These are phyloP conservation scores for Drosophila diplacantha DNA, from an alignment of 2,888 invertebrate genomes.

Conservation along the genomic window DNA sequence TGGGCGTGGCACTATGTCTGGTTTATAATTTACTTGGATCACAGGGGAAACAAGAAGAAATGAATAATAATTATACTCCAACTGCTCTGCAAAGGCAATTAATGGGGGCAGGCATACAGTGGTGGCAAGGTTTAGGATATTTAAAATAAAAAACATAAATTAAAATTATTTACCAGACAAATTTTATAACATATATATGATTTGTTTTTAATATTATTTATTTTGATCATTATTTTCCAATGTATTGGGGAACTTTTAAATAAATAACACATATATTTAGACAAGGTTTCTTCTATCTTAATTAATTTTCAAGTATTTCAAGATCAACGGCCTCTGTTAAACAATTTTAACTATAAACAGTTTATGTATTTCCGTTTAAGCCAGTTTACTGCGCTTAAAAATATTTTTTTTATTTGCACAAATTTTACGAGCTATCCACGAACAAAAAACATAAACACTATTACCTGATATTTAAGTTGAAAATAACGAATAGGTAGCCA, in stretches of 20 bases:
- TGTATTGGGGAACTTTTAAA: too few relatives aligned
- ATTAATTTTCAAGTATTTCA: background rate
- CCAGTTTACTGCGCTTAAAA: background rate
- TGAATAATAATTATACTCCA: constrained; percentile 17
- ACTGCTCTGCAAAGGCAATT: constrained; percentile 4
- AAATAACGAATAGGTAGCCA: background rate
- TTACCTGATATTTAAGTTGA: background rate
- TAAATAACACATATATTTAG: accelerated
- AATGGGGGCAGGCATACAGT: constrained; percentile 5
- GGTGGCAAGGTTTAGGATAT: too few relatives aligned
- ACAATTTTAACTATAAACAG: background rate
- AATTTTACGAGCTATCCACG: background rate
- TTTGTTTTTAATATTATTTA: accelerated
- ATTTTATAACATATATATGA: accelerated
- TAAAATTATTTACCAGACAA: accelerated
- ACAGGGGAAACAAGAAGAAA: background rate
- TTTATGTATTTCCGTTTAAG: constrained; percentile 1
- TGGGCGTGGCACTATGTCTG: constrained; percentile 25
- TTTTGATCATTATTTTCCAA: background rate
- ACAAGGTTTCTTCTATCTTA: background rate
- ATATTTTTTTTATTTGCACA: background rate
- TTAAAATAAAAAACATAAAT: background rate
- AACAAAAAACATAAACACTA: background rate
- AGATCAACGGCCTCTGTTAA: background rate
- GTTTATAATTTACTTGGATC: constrained; percentile 12